Percentiles rank a stretch among this genome's conserved stretches.
Evolutionary conservation across 53 echinoderm and acorn worm species (phyloP).

Genomic region (Temnopleurus reevesii): DNA sequence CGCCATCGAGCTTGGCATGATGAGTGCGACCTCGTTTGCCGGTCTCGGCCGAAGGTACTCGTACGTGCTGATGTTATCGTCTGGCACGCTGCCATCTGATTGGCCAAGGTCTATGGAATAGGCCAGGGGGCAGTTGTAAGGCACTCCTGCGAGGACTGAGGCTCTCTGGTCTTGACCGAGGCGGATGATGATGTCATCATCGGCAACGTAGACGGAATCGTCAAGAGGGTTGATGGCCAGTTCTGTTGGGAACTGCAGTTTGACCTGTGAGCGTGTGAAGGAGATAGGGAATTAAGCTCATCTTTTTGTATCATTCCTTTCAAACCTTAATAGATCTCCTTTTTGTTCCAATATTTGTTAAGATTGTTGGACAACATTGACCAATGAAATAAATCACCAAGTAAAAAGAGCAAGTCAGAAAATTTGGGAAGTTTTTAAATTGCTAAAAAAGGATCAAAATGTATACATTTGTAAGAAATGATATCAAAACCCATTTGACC

Average conservation of each 20-base stretch:
- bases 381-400: no score
- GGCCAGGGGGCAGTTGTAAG: conserved; percentile 77
- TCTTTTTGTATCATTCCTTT: no score
- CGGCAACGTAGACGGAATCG: conserved; percentile 83
- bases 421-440: no score
- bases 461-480: no score
- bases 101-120: conserved; percentile 56
- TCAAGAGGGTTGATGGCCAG: conserved; percentile 95
- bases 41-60: conserved; percentile 60
- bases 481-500: no score
- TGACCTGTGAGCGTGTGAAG: conserved; percentile 68
- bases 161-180: conserved; percentile 78
- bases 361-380: no score
- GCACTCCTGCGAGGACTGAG: conserved; percentile 83
- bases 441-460: no score
- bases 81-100: conserved; percentile 45
- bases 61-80: conserved; percentile 47
- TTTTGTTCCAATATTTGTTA: no score
- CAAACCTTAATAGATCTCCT: no score
- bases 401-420: no score
- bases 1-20: conserved; percentile 77
- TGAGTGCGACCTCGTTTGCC: conserved; percentile 74
- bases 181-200: conserved; percentile 80
- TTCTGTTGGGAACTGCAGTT: conserved; percentile 90
- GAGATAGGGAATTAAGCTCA: background rate